Percentiles rank a stretch among this genome's conserved stretches.
Evolutionary conservation across 2,797 vertebrate genomes (phyloP).

Genomic region (Holocentrus rufus): DNA sequence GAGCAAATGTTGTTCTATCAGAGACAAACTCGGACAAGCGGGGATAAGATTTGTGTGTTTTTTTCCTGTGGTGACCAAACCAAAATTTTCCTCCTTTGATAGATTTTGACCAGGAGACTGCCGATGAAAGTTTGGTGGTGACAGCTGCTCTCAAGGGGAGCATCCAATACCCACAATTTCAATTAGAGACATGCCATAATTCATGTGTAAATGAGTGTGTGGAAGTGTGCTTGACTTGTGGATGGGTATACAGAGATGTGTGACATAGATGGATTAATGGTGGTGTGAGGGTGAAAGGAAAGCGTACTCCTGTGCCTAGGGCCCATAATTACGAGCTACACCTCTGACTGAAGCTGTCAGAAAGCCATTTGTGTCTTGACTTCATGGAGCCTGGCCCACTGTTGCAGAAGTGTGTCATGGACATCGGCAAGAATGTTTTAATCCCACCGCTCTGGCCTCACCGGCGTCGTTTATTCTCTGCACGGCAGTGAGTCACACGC

Average conservation of each 20-base stretch:
- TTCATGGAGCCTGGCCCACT: background rate
- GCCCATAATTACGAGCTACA: background rate
- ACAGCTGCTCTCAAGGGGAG: background rate
- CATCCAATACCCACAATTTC: background rate
- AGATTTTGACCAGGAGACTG: background rate
- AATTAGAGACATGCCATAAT: conserved; percentile 18
- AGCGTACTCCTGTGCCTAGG: no score
- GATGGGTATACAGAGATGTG: no score
- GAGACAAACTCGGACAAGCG: conserved; percentile 7
- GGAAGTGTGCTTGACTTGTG: no score
- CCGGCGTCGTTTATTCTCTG: conserved; percentile 45
- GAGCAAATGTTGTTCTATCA: no score
- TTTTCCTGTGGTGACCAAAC: background rate
- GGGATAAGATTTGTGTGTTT: background rate
- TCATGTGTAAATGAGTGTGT: conserved; percentile 25
- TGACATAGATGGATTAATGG: no score
- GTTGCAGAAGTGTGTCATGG: conserved; percentile 22
- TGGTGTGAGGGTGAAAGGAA: no score
- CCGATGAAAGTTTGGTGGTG: conserved; percentile 1
- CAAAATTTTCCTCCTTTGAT: no score
- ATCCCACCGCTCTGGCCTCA: conserved; percentile 31
- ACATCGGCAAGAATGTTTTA: conserved; percentile 25
- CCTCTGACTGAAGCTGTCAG: background rate
- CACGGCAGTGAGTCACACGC: conserved; percentile 58
- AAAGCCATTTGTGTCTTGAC: no score